These are phyloP conservation scores for Clitarchus hookeri DNA, from an alignment of 2,888 invertebrate genomes.

Conservation along the genomic window DNA sequence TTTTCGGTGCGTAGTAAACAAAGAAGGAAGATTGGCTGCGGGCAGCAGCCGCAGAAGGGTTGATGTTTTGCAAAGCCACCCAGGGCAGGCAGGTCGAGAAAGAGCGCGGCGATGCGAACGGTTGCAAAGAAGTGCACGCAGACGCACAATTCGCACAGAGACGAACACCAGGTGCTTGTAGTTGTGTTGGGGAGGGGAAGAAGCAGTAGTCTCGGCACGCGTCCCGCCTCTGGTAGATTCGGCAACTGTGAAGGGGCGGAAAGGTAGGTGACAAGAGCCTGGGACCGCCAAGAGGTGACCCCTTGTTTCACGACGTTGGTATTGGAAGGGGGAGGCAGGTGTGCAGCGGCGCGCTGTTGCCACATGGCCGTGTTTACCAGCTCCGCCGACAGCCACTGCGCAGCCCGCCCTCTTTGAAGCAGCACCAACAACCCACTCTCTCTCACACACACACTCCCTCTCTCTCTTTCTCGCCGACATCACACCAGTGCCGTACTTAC, in stretches of 20 bases:
- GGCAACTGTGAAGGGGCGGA: background rate
- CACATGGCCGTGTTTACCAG: background rate
- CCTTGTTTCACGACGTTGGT: background rate
- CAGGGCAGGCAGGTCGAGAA: no score
- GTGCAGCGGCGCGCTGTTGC: background rate
- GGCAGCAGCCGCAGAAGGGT: no score
- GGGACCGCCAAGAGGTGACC: background rate
- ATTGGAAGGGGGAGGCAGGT: background rate
- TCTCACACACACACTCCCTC: no score
- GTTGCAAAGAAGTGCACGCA: no score
- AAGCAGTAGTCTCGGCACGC: background rate
- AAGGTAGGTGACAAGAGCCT: background rate
- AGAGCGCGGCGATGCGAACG: no score
- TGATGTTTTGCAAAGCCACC: no score
- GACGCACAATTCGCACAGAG: background rate
- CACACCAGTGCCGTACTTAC: no score
- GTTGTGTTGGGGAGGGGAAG: background rate
- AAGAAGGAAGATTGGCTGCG: no score
- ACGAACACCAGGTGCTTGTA: background rate
- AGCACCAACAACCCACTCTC: no score
- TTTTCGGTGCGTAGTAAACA: no score
- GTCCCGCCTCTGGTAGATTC: background rate
- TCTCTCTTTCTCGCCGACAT: no score
- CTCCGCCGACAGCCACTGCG: background rate
- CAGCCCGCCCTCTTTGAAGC: background rate